A percentile compares a stretch with the other conserved stretches of the same genome.
phyloP scores from a whole-genome alignment of 2,113 vertebrate genomes.

The Octodon degus region DNA sequence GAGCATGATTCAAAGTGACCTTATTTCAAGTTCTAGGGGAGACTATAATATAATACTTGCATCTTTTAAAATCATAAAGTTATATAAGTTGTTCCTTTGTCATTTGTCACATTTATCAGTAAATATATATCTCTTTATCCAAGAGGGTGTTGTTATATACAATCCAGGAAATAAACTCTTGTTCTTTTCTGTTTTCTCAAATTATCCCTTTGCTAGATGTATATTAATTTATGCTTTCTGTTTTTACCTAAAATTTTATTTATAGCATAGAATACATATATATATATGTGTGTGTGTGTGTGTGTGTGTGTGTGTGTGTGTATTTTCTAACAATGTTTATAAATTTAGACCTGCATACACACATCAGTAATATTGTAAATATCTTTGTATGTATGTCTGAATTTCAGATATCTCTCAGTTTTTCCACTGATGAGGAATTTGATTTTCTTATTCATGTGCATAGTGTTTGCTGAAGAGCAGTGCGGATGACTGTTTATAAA shows the following conservation, averaged over 20 bases:
- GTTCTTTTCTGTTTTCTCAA: background rate
- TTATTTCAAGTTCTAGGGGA: conserved; percentile 25
- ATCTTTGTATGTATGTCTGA: background rate
- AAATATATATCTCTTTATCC: conserved; percentile 4
- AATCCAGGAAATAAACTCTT: background rate
- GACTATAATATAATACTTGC: background rate
- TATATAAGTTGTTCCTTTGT: conserved; percentile 36
- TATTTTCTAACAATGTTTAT: background rate
- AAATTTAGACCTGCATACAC: background rate
- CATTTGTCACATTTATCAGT: conserved; percentile 43
- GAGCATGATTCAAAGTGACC: background rate
- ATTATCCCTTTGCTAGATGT: background rate
- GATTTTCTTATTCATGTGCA: background rate
- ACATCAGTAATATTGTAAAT: fast-evolving
- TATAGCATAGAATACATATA: background rate
- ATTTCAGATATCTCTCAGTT: background rate
- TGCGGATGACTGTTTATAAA: background rate
- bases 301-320: background rate
- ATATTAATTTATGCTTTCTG: conserved; percentile 17
- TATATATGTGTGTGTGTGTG: background rate
- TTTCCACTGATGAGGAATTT: background rate
- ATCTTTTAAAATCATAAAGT: background rate
- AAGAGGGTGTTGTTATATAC: background rate
- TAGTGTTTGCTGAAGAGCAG: background rate
- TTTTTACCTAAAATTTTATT: background rate